These are phyloP conservation scores for Salminus brasiliensis DNA, from an alignment of 2,113 vertebrate species.

Conservation along the genomic window DNA sequence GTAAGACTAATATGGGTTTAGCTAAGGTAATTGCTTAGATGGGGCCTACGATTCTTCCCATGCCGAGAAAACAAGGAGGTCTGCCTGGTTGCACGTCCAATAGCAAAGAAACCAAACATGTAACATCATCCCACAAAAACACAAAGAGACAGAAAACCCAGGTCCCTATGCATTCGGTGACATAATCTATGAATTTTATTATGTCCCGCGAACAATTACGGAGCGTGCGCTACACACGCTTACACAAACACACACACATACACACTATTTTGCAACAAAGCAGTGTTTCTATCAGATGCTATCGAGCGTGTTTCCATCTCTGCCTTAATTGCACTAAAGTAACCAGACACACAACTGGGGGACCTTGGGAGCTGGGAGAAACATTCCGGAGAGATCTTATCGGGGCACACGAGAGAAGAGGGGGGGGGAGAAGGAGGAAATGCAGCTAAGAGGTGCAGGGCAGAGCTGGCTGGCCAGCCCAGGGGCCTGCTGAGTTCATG, in stretches of 20 bases:
- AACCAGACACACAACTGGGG: slow-evolving; percentile 55
- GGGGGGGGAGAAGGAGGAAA: slow-evolving; percentile 57
- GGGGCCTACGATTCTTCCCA: slow-evolving; percentile 19
- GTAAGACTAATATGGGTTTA: slow-evolving; percentile 55
- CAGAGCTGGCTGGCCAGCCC: slow-evolving; percentile 49
- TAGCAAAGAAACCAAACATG: slow-evolving; percentile 27
- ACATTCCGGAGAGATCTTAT: slow-evolving; percentile 54
- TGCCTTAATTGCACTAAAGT: slow-evolving; percentile 54
- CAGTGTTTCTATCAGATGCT: slow-evolving; percentile 39
- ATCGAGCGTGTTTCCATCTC: slow-evolving; percentile 48
- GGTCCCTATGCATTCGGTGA: slow-evolving; percentile 32
- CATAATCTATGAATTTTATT: slow-evolving; percentile 43
- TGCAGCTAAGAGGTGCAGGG: slow-evolving; percentile 42
- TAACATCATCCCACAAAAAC: slow-evolving; percentile 31
- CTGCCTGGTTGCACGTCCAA: slow-evolving; percentile 3
- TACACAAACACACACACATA: slow-evolving; percentile 18
- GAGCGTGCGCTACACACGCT: slow-evolving; percentile 31
- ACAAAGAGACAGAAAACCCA: slow-evolving; percentile 13
- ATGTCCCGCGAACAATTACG: slow-evolving; percentile 41
- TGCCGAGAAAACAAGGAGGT: slow-evolving; percentile 10
- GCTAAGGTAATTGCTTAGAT: slow-evolving; percentile 55
- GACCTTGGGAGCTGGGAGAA: slow-evolving; percentile 50
- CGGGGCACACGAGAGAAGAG: slow-evolving; percentile 62
- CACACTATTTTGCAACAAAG: slow-evolving; percentile 47
- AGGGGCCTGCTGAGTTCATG: slow-evolving; percentile 69